Percentiles rank a stretch among this genome's conserved stretches.
Conservation (phyloP, 1,140 invertebrate genomes). For the Helicoverpa armigera region DNA sequence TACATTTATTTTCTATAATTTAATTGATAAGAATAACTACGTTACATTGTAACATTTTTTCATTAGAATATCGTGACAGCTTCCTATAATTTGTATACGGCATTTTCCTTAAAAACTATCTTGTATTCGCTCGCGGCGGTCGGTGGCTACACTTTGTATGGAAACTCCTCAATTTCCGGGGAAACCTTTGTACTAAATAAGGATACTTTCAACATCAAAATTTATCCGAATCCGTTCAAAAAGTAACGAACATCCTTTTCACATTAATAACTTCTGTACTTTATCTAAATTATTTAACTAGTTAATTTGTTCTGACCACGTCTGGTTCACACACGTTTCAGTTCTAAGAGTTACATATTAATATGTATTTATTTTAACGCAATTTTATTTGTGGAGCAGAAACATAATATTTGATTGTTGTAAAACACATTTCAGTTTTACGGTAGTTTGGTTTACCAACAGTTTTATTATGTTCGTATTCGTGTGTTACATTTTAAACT, state of each 20-base stretch:
- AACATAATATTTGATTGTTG: no score
- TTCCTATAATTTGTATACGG: not conserved
- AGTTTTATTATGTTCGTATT: no score
- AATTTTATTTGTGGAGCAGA: no score
- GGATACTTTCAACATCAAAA: constrained; percentile 29
- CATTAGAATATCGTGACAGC: not conserved
- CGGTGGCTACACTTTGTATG: not conserved
- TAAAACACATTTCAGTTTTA: no score
- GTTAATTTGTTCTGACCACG: not conserved
- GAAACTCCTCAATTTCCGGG: constrained; percentile 23
- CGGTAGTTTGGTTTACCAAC: no score
- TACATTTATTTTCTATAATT: not conserved
- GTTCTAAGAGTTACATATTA: no score
- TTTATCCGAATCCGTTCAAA: constrained; percentile 18
- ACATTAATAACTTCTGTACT: constrained; percentile 2
- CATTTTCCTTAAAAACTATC: not conserved
- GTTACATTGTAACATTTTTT: no score
- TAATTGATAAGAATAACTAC: not conserved
- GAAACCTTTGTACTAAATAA: constrained; percentile 18
- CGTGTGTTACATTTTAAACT: no score
- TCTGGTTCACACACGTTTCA: no score
- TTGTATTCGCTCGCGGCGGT: not conserved
- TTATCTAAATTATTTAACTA: not conserved
- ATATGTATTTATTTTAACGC: no score
- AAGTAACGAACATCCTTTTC: constrained; percentile 24